Percentiles rank a stretch among this genome's conserved stretches.
phyloP scores from a whole-genome alignment of 1,140 invertebrate species.

The Penaeus indicus region DNA sequence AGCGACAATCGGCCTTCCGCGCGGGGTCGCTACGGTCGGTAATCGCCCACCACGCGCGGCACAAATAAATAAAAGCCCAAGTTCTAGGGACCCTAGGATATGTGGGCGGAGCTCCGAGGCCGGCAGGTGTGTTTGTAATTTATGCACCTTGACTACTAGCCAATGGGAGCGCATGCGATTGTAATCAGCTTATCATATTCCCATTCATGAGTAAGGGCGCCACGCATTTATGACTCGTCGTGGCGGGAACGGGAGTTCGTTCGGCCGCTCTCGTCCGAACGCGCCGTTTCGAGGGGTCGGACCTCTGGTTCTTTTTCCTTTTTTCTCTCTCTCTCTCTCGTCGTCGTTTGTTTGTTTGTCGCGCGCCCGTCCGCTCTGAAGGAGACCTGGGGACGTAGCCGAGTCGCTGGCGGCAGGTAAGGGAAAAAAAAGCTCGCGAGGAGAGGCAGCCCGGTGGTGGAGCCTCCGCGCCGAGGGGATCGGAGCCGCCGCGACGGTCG shows the following conservation, averaged over 20 bases:
- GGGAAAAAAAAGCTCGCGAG: too few species aligned
- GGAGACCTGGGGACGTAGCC: background rate
- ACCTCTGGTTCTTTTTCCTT: too few species aligned
- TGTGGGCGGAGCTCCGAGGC: conserved; percentile 30
- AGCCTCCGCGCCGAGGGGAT: background rate
- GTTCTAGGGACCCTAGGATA: conserved; percentile 22
- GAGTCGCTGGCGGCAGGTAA: too few species aligned
- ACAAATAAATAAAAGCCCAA: background rate
- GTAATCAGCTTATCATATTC: conserved; percentile 56
- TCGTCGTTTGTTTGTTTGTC: background rate
- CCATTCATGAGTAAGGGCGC: conserved; percentile 37
- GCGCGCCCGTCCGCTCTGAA: background rate
- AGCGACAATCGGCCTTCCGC: too few species aligned
- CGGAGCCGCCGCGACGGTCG: background rate
- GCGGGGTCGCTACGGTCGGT: too few species aligned
- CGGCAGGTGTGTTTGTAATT: conserved; percentile 33
- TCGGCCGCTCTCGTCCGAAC: too few species aligned
- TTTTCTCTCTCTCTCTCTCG: too few species aligned
- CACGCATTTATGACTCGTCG: conserved; percentile 9
- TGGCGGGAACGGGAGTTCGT: background rate
- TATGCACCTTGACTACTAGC: conserved; percentile 38
- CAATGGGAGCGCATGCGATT: conserved; percentile 40
- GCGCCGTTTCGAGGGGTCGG: too few species aligned
- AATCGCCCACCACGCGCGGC: too few species aligned
- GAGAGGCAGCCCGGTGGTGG: background rate